Base-by-base conservation (phyloP, 2,797 vertebrate species). In the Nasua narica region DNA sequence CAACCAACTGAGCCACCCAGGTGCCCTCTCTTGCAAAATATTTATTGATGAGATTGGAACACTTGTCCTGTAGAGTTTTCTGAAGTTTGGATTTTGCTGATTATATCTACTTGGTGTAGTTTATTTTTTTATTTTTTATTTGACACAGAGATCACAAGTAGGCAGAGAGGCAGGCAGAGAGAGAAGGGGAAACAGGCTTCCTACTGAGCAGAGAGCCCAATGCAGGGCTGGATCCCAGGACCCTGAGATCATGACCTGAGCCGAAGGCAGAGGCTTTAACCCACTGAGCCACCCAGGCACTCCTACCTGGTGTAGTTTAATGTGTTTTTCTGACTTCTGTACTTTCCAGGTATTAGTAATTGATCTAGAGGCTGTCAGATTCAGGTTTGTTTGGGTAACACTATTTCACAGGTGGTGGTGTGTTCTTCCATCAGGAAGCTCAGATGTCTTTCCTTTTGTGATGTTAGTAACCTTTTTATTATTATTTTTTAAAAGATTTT, bases 31-130 rank as follows among this genome's bases (percentile, higher is more conserved):
- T 95, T 85, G 77, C 2, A 32, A 72, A 78, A 48, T 86, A 72
- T 32, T 86, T 87, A 32, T 50, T 81, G 82, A 77, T 90, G 25
- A 70, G 56, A 48, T 93, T 83, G 27, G 40, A 54, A 69, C 58
- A 58, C 27, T 76, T 85, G 32, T 91, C 35, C 32, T 86, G 18
- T 65, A 52, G 54, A 88, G 32, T 76, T 90, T 87, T 70, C 37
- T 29, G 43, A 52, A 89, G 35, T 92, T 90, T 60, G 67, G 62
- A 72, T 84, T 90, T 95, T 97, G 32, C 25, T 60, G 77, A 16
- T 84, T 40, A 14, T 27, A 23, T 87, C 40, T 40, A 40, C 40
- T 40, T 40, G 40, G 40, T 40, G 40, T 40, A 40, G 40, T 40
- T 40, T 40, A 40, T 40, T 40, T 40, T 40, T 40, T 40, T 40